Evolutionary conservation across 2,113 vertebrate genomes (phyloP).

Genomic region (Ranitomeya variabilis): DNA sequence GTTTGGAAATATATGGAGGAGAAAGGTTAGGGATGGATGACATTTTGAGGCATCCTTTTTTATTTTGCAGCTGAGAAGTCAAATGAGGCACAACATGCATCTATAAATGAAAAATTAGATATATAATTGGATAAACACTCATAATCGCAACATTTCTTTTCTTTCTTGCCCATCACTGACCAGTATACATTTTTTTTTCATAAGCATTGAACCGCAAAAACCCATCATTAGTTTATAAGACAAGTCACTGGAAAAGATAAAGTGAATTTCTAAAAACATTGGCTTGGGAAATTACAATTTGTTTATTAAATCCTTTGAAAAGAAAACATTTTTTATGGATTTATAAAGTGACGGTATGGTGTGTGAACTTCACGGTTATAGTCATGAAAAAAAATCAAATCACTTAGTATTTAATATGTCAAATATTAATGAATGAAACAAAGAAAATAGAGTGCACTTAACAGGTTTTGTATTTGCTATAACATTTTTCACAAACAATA

Average conservation of each 20-base stretch:
- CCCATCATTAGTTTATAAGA: conserved; percentile 12
- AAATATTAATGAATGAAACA: neutral
- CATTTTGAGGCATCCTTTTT: conserved; percentile 13
- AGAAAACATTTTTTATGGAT: conserved; percentile 36
- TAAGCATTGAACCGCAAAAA: neutral
- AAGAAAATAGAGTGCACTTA: neutral
- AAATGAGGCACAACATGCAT: conserved; percentile 10
- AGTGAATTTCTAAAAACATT: conserved; percentile 19
- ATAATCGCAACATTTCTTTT: conserved; percentile 2
- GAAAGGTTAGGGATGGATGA: no score
- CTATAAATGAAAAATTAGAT: conserved; percentile 33
- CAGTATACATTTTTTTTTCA: conserved; percentile 20
- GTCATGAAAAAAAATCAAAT: neutral
- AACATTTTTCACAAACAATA: neutral
- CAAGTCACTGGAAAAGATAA: neutral
- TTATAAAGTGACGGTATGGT: neutral
- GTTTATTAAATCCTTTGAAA: conserved; percentile 13
- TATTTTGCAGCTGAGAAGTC: conserved; percentile 4
- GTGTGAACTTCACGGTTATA: neutral
- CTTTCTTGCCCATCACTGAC: conserved; percentile 32
- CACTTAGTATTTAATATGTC: neutral
- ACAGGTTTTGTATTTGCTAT: neutral
- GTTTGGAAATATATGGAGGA: no score
- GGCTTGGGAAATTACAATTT: conserved; percentile 36
- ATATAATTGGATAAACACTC: conserved; percentile 25